Conservation (phyloP, 2,113 vertebrate species). For the Perca flavescens region DNA sequence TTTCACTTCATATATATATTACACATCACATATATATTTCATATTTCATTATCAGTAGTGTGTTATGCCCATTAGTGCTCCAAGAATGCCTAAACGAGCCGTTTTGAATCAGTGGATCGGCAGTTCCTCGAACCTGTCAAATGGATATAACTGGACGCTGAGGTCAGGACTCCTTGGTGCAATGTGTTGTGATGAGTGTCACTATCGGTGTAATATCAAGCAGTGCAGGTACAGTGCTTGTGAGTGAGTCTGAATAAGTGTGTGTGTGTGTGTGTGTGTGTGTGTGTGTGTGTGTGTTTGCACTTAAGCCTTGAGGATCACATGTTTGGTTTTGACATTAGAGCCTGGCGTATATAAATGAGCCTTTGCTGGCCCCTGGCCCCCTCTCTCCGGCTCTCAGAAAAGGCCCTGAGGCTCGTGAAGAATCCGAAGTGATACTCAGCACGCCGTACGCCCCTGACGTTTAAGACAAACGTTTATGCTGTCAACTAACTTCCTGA, state of each 20-base stretch:
- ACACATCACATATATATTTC: no score
- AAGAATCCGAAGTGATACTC: conserved; percentile 48
- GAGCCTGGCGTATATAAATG: conserved; percentile 29
- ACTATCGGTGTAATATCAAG: not conserved
- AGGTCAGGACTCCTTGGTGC: not conserved
- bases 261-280: conserved; percentile 5
- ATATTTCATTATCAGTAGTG: not conserved
- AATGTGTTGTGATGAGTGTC: not conserved
- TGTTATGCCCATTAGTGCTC: not conserved
- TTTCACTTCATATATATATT: not conserved
- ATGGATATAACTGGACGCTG: not conserved
- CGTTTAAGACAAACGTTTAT: conserved; percentile 71
- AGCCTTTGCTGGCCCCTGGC: not conserved
- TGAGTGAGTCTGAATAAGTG: not conserved
- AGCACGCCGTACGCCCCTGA: conserved; percentile 37
- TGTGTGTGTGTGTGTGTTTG: not conserved
- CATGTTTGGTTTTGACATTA: conserved; percentile 22
- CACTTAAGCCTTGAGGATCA: conserved; percentile 11
- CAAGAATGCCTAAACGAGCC: not conserved
- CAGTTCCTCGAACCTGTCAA: no score
- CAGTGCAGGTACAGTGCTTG: not conserved
- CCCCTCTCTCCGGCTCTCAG: not conserved
- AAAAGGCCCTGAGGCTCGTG: conserved; percentile 37
- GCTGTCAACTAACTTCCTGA: conserved; percentile 68
- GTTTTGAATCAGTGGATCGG: not conserved